Base-by-base conservation (phyloP, 2,888 invertebrate species). In the Pomacea canaliculata region DNA sequence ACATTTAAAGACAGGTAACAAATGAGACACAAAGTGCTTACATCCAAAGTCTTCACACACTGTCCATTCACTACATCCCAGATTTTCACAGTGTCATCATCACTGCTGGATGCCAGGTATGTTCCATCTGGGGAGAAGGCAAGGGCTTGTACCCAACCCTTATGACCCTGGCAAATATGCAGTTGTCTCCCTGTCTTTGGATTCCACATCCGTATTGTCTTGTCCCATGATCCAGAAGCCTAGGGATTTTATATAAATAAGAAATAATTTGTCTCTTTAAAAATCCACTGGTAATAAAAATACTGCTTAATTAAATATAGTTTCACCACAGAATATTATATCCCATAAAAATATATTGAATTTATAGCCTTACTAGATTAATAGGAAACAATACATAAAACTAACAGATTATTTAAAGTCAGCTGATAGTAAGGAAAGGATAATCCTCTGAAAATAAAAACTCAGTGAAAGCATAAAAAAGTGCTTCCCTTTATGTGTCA, bases 211-310 rank as follows among this genome's bases (percentile, higher is more conserved):
- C 86, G 82, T 4, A 90, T 84, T 19, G 89, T 87, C 77, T 84
- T 88, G 78, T 90, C 90, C 90, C 90, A 90, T 1, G 90, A 89
- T 0, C 89, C 90, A 1, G 90, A 88, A 0, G 89, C 90, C 90
- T 90, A 73, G 0, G 73, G 76, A 7, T n/a, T 56, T 56, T 16
- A 23, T 9, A 67, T 7, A n/a, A 56, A 73, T 46, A 10, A 68
- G 10, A 23, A 23, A 23, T 23, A 23, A 23, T 23, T 23, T 23
- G 23, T 23, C 23, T 23, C 23, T 23, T 23, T 23, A 23, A 68
- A 9, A 16, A 16, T 1, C 7, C 49, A 37, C 5, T 37, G 3
- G 3, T 37, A 68, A 19, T 68, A 9, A n/a, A 23, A 37, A 10
- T 68, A 27, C 10, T 63, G 63, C 10, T 27, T 23, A 2, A 10